These are phyloP conservation scores for Ephestia elutella DNA, from an alignment of 1,140 invertebrate species.

Conservation along the genomic window DNA sequence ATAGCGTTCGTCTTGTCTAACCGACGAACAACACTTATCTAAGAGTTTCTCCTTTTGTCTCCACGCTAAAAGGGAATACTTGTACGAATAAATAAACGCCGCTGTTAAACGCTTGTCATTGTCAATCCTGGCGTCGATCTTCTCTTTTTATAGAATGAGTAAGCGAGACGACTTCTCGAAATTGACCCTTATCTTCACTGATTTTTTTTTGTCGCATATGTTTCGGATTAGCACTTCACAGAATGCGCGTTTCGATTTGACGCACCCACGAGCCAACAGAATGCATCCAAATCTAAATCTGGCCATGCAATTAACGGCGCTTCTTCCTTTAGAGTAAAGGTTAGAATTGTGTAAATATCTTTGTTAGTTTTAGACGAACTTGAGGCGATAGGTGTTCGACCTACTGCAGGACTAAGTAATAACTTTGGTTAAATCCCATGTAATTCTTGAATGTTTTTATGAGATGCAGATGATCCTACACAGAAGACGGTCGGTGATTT, in stretches of 20 bases:
- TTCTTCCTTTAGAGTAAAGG: constrained; percentile 14
- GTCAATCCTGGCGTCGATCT: constrained; percentile 63
- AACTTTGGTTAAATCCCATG: constrained; percentile 54
- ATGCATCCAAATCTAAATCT: background rate
- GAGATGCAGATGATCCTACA: constrained; percentile 39
- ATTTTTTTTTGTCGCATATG: constrained; percentile 68
- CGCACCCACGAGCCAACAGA: constrained; percentile 5
- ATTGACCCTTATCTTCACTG: constrained; percentile 60
- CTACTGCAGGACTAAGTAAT: constrained; percentile 62
- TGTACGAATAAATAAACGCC: constrained; percentile 69
- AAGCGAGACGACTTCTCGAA: constrained; percentile 53
- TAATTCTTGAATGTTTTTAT: constrained; percentile 51
- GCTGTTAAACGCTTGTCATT: constrained; percentile 67
- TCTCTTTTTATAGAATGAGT: constrained; percentile 59
- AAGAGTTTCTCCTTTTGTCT: constrained; percentile 63
- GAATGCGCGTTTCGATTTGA: constrained; percentile 48
- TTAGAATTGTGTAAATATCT: constrained; percentile 10
- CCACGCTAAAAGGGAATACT: constrained; percentile 69
- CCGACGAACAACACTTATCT: constrained; percentile 57
- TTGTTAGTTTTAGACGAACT: constrained; percentile 6
- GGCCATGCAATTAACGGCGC: background rate
- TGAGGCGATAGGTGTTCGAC: constrained; percentile 32
- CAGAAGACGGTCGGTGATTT: constrained; percentile 23
- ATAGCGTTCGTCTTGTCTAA: constrained; percentile 33
- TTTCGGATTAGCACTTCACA: constrained; percentile 67